These are phyloP conservation scores for Tenebrosternarchus preto DNA, from an alignment of 2,113 vertebrate genomes.

Conservation along the genomic window DNA sequence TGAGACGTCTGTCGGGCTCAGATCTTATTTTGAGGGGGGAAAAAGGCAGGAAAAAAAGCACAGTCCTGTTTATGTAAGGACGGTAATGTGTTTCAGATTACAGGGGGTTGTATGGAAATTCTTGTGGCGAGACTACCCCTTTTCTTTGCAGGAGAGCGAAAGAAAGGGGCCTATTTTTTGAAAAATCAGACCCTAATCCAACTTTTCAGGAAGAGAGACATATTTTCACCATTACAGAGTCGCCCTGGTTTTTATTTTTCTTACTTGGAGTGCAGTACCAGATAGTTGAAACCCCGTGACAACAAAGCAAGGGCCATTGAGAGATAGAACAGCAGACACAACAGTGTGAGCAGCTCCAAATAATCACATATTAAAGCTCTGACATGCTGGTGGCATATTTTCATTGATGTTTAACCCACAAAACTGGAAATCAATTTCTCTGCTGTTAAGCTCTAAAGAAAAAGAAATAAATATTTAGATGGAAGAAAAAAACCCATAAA, in stretches of 20 bases:
- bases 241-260: constrained; percentile 8
- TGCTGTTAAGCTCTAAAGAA: too few species aligned
- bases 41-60: constrained; percentile 63
- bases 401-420: not conserved
- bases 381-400: not conserved
- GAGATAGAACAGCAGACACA: not conserved
- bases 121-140: constrained; percentile 82
- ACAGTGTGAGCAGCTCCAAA: not conserved
- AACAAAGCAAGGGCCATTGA: not conserved
- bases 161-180: constrained; percentile 45
- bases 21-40: constrained; percentile 75
- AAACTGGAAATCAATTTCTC: too few species aligned
- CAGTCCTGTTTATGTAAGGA: constrained; percentile 78
- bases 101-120: constrained; percentile 83
- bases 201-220: constrained; percentile 57
- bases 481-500: too few species aligned
- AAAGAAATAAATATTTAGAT: too few species aligned
- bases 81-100: constrained; percentile 88
- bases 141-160: constrained; percentile 68
- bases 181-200: constrained; percentile 32
- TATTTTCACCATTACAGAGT: constrained; percentile 68
- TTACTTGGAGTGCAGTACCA: not conserved
- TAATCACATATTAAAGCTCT: not conserved
- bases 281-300: not conserved
- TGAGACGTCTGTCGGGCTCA: constrained; percentile 71